phyloP scores from a whole-genome alignment of 2,797 vertebrate genomes.

The Champsocephalus esox region DNA sequence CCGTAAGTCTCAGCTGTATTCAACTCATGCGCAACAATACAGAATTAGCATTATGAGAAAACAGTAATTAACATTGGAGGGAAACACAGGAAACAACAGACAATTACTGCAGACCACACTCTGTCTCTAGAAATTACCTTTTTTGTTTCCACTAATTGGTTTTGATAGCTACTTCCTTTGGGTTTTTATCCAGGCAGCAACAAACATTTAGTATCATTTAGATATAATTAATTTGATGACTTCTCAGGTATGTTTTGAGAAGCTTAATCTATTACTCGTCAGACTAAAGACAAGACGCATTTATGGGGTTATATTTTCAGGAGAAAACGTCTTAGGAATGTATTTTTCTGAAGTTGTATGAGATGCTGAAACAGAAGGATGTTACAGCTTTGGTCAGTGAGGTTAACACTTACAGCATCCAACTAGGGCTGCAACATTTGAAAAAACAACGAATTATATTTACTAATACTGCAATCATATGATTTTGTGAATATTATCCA shows the following conservation, averaged over 20 bases:
- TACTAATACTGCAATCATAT: too few species aligned
- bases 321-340: not conserved
- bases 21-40: not conserved
- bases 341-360: not conserved
- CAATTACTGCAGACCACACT: slow-evolving; percentile 1
- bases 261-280: not conserved
- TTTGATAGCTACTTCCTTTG: not conserved
- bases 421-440: too few species aligned
- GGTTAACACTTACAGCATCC: not conserved
- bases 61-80: not conserved
- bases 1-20: slow-evolving; percentile 86
- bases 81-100: not conserved
- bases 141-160: not conserved
- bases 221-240: not conserved
- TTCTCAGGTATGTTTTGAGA: too few species aligned
- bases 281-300: not conserved
- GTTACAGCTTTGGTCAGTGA: not conserved
- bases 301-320: not conserved
- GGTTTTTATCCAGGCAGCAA: slow-evolving; percentile 6
- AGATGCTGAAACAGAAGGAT: not conserved
- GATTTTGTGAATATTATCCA: too few species aligned
- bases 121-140: not conserved
- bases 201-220: not conserved
- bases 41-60: not conserved
- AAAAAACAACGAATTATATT: too few species aligned